Evolutionary conservation across 2,113 vertebrate species (phyloP).

Genomic region (Galbula dea): DNA sequence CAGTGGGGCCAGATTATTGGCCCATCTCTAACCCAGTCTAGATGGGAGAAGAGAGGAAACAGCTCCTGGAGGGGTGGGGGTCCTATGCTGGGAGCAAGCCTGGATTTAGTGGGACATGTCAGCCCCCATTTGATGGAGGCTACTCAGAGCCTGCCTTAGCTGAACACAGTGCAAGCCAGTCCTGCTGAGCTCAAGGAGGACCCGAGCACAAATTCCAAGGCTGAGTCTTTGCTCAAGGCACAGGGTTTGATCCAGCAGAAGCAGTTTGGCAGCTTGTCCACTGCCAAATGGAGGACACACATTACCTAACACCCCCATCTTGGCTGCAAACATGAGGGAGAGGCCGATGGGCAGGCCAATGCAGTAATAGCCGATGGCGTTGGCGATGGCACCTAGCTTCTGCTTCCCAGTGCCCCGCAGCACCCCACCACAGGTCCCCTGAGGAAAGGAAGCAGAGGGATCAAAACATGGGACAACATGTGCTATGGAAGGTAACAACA

Average conservation of each 20-base stretch:
- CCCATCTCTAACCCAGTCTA: not conserved
- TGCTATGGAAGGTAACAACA: not conserved
- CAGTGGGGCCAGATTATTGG: not conserved
- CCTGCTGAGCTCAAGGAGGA: fast-evolving
- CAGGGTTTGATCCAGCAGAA: not conserved
- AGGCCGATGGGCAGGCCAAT: constrained; percentile 80
- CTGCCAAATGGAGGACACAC: not conserved
- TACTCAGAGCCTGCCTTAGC: not conserved
- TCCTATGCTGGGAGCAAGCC: not conserved
- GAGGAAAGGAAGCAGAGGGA: not conserved
- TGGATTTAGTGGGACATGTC: not conserved
- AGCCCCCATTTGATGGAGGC: not conserved
- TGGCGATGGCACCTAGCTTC: constrained; percentile 86
- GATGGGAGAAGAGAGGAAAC: not conserved
- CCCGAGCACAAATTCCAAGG: not conserved
- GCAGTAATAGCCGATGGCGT: constrained; percentile 80
- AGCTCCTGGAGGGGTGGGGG: not conserved
- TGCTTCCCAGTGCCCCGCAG: constrained; percentile 85
- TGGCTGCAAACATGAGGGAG: constrained; percentile 81
- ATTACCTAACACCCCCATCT: constrained; percentile 82
- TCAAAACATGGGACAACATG: fast-evolving
- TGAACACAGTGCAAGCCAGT: not conserved
- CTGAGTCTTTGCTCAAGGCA: not conserved
- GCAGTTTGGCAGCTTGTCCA: fast-evolving
- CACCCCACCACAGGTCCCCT: constrained; percentile 83